phyloP scores from a whole-genome alignment of 2,113 vertebrate species.

The Scomber scombrus region DNA sequence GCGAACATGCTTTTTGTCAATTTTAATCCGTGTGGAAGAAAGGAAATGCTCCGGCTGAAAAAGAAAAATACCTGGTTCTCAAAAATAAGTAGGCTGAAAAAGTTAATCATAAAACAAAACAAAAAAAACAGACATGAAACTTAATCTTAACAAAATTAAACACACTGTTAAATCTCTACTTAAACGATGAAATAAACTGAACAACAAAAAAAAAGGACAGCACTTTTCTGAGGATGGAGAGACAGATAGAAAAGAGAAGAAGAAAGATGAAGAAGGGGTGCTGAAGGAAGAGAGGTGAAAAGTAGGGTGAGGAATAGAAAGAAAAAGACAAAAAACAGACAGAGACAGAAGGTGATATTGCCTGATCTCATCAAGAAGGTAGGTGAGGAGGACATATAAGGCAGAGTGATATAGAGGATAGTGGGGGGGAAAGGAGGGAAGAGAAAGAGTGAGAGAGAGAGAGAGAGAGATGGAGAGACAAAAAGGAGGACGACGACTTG shows the following conservation, averaged over 20 bases:
- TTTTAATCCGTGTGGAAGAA: slow-evolving; percentile 23
- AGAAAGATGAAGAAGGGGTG: neutral
- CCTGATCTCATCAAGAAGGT: neutral
- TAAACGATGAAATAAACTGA: slow-evolving; percentile 14
- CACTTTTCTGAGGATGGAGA: neutral
- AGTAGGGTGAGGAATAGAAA: too few relatives aligned
- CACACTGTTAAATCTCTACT: slow-evolving; percentile 19
- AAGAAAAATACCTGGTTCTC: slow-evolving; percentile 20
- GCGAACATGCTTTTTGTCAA: slow-evolving; percentile 50
- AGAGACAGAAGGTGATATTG: too few relatives aligned
- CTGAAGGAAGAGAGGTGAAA: too few relatives aligned
- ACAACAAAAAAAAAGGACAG: slow-evolving; percentile 19
- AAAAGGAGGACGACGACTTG: slow-evolving; percentile 14
- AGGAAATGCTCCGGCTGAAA: slow-evolving; percentile 12
- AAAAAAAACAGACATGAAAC: slow-evolving; percentile 10
- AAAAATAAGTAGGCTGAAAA: slow-evolving; percentile 22
- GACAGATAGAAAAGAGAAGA: neutral
- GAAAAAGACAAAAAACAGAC: neutral
- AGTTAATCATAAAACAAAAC: slow-evolving; percentile 20
- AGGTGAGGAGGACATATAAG: neutral
- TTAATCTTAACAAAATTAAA: slow-evolving; percentile 9
- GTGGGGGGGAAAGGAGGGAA: too few relatives aligned
- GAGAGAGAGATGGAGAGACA: neutral
- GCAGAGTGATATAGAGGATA: neutral
- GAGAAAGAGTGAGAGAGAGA: neutral